Conservation (phyloP, 1,140 invertebrate genomes). For the Heliothis subflexa region DNA sequence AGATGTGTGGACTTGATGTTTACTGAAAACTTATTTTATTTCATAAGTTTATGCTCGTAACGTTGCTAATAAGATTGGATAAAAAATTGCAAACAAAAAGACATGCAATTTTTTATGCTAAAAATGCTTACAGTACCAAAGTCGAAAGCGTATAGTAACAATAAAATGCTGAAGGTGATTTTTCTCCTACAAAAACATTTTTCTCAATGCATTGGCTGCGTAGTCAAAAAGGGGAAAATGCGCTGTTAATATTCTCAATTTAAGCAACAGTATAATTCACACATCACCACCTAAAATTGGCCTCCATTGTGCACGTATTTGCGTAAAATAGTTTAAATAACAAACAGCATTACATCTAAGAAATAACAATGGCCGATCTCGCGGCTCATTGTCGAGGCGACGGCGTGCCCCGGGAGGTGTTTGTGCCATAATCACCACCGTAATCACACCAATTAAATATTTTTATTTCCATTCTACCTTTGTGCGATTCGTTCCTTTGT, state of each 20-base stretch:
- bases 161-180: too few species aligned
- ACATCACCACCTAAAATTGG: constrained; percentile 11
- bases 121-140: too few species aligned
- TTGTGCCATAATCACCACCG: constrained; percentile 73
- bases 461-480: constrained; percentile 81
- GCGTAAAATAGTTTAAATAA: constrained; percentile 42
- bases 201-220: too few species aligned
- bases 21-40: too few species aligned
- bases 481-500: constrained; percentile 72
- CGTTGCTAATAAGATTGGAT: too few species aligned
- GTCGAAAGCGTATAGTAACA: too few species aligned
- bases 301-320: constrained; percentile 33
- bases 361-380: constrained; percentile 50
- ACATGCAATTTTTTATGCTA: too few species aligned
- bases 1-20: too few species aligned
- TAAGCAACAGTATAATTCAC: not conserved
- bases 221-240: too few species aligned
- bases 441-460: constrained; percentile 84
- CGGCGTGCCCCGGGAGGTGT: constrained; percentile 75
- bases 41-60: too few species aligned
- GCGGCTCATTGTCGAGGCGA: constrained; percentile 47
- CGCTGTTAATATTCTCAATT: not conserved
- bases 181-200: too few species aligned
- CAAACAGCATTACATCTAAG: constrained; percentile 41
- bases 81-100: too few species aligned